Base-by-base conservation (phyloP, 2,888 invertebrate species). In the Ellobium chinense region DNA sequence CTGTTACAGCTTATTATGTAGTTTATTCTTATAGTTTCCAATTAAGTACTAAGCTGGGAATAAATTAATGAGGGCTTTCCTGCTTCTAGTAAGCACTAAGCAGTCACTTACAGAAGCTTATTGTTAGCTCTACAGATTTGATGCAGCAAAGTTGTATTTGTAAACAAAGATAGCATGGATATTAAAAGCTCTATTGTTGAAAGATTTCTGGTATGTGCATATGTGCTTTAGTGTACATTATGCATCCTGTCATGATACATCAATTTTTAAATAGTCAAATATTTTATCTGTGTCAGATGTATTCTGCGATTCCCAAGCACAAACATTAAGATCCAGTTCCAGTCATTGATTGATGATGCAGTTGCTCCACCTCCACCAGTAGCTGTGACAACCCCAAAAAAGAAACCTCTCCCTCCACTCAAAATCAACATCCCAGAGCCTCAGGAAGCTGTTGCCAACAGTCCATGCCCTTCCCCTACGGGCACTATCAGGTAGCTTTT, bases 301-400 rank as follows among this genome's bases (percentile, higher is more conserved):
- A 96, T 96, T 86, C 96, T 99, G 91, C 95, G 98, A 89, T 99
- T 99, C 94, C 99, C 99, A 83, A 98, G 98, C 93, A 99, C 99
- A 92, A 98, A 97, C 93, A 98, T 99, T 93, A 96, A 97, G 88
- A 95, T 99, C 91, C 95, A 96, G 93, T 99, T 99, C 94, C 97
- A 97, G 94, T 98, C 97, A 80, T 94, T 98, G 92, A 95, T 98
- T 87, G 96, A 97, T 92, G 96, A 91, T 65, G 83, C 79, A 9
- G 85, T 85, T 36, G 80, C 82, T n/a, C 83, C 85, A 7, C 88
- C 88, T 4, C 87, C 85, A 12, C 87, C 88, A 63, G 78, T 74
- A 24, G 68, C 78, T 5, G 82, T 72, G 21, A 87, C 84, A 37
- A 82, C 86, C 24, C 87, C 87, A 36, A 88, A 87, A 84, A 88